Evolutionary conservation across 1,140 invertebrate genomes (phyloP).

Genomic region (Batillaria attramentaria): DNA sequence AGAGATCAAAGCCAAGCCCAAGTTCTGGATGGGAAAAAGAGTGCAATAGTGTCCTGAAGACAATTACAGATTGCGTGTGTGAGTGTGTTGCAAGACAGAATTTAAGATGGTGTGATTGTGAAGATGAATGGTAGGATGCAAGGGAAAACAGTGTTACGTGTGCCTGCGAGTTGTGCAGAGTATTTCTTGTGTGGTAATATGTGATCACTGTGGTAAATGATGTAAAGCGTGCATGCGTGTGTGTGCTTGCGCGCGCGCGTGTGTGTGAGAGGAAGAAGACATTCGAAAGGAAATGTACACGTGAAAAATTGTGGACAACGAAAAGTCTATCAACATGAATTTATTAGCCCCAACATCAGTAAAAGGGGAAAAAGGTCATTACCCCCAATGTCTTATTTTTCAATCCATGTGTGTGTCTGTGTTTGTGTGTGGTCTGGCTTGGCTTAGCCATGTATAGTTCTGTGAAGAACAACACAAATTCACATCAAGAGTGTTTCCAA

Average conservation of each 20-base stretch:
- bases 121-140: not conserved
- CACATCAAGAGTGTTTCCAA: too few relatives aligned
- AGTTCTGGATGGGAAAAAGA: constrained; percentile 61
- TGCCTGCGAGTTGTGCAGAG: too few relatives aligned
- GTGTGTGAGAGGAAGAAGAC: not conserved
- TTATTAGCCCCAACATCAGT: not conserved
- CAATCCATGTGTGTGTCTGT: not conserved
- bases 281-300: too few relatives aligned
- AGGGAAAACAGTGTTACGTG: not conserved
- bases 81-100: not conserved
- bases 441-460: too few relatives aligned
- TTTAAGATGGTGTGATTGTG: not conserved
- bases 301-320: not conserved
- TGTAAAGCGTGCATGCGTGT: not conserved
- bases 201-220: not conserved
- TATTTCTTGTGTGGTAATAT: not conserved
- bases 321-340: not conserved
- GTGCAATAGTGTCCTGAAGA: constrained; percentile 15
- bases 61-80: too few relatives aligned
- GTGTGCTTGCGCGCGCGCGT: not conserved
- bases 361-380: not conserved
- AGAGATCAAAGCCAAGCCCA: constrained; percentile 51
- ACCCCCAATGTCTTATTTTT: not conserved
- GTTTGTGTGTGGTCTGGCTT: not conserved
- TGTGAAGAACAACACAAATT: too few relatives aligned